These are phyloP conservation scores for Ageneiosus marmoratus DNA, from an alignment of 2,113 vertebrate genomes.

Conservation along the genomic window DNA sequence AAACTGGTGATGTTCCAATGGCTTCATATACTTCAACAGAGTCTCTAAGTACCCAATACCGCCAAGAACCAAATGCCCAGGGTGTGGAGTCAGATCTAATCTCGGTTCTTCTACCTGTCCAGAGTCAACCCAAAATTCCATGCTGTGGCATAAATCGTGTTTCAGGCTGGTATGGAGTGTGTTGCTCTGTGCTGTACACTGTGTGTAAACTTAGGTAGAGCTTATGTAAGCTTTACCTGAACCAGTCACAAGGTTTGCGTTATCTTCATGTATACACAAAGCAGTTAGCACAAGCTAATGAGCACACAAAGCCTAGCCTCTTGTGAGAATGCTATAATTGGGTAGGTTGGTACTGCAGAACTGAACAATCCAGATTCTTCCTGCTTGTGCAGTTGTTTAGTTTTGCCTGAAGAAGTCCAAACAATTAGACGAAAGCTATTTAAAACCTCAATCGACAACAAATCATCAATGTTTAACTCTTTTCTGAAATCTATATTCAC, in stretches of 20 bases:
- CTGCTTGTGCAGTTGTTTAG: background rate
- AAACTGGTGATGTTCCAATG: background rate
- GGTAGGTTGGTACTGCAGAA: background rate
- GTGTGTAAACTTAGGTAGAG: background rate
- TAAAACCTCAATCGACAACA: background rate
- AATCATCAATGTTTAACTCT: background rate
- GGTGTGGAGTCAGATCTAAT: background rate
- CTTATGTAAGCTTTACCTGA: background rate
- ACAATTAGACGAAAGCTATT: background rate
- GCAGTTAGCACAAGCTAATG: background rate
- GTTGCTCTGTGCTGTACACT: background rate
- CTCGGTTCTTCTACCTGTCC: background rate
- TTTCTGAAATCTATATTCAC: constrained; percentile 68
- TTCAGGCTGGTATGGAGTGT: background rate
- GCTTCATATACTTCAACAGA: background rate
- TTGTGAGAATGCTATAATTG: background rate
- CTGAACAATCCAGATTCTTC: background rate
- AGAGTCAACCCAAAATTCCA: background rate
- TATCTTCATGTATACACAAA: background rate
- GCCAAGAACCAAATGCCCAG: background rate
- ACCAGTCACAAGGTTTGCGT: background rate
- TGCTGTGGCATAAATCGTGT: background rate
- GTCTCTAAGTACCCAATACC: background rate
- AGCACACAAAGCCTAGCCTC: constrained; percentile 4
- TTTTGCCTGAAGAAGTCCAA: background rate